Conservation (phyloP, 2,113 vertebrate species). For the Sardina pilchardus region DNA sequence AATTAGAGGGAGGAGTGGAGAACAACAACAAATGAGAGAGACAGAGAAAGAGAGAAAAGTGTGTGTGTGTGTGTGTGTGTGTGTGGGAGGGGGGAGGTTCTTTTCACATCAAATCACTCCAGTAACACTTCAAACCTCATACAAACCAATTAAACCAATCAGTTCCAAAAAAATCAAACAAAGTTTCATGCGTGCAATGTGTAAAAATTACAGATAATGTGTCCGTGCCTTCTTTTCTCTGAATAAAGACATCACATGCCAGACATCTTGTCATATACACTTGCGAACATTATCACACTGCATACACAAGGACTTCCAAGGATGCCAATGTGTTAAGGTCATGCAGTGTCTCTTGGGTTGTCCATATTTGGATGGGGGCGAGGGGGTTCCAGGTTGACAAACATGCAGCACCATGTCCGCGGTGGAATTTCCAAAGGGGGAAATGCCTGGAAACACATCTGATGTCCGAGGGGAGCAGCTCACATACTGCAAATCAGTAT, state of each 20-base stretch:
- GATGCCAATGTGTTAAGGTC: conserved; percentile 1
- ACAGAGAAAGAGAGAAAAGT: neutral
- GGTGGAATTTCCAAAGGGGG: neutral
- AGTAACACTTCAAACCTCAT: neutral
- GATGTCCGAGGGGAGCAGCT: neutral
- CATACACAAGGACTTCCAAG: conserved; percentile 6
- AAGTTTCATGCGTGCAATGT: neutral
- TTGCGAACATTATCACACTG: neutral
- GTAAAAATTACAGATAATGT: neutral
- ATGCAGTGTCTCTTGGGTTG: conserved; percentile 9
- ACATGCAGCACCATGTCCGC: conserved; percentile 26
- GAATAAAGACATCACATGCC: neutral
- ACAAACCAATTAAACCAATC: neutral
- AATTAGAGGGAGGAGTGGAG: conserved; percentile 16
- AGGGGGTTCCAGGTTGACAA: neutral
- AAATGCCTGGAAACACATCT: neutral
- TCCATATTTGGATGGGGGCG: neutral
- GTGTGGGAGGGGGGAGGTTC: neutral
- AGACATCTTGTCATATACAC: neutral
- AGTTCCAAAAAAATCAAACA: neutral
- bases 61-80: no score
- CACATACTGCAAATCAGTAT: neutral
- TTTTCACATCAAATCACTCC: neutral
- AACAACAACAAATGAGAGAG: neutral
- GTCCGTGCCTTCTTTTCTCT: neutral